A percentile compares a stretch with the other conserved stretches of the same genome.
These are phyloP conservation scores for Phenacoccus solenopsis DNA, from an alignment of 1,140 invertebrate genomes.

Conservation along the genomic window DNA sequence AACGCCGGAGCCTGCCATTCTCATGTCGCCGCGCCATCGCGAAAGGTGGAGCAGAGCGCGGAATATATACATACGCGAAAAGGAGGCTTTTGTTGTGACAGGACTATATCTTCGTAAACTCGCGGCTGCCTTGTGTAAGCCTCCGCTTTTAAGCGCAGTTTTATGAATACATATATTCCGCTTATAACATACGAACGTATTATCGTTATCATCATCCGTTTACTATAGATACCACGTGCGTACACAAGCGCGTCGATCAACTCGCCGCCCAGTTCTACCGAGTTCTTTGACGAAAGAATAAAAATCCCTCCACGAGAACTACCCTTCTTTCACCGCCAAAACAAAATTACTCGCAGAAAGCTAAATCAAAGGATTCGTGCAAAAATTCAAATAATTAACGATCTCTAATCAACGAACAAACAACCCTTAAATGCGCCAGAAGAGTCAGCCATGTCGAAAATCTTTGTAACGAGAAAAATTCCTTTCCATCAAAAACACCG, in stretches of 20 bases:
- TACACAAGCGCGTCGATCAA: not conserved
- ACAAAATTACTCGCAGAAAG: no score
- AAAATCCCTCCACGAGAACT: no score
- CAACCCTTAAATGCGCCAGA: no score
- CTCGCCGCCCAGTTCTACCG: no score
- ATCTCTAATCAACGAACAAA: no score
- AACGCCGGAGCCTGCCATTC: not conserved
- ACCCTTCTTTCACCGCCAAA: no score
- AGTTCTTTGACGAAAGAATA: no score
- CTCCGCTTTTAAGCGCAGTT: not conserved
- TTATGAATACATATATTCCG: not conserved
- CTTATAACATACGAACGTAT: not conserved
- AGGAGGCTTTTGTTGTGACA: not conserved
- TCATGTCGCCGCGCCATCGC: not conserved
- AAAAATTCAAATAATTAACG: no score
- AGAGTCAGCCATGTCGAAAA: not conserved
- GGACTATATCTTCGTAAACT: not conserved
- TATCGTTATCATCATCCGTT: no score
- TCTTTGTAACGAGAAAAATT: not conserved
- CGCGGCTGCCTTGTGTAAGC: not conserved
- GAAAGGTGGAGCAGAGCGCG: not conserved
- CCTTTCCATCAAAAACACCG: not conserved
- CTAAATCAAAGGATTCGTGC: no score
- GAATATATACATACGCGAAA: not conserved
- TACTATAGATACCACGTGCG: not conserved